Evolutionary conservation across 2,797 vertebrate genomes (phyloP), one percentile per base, ranked within the genome.

Genomic region (Sebastes variabilis): DNA sequence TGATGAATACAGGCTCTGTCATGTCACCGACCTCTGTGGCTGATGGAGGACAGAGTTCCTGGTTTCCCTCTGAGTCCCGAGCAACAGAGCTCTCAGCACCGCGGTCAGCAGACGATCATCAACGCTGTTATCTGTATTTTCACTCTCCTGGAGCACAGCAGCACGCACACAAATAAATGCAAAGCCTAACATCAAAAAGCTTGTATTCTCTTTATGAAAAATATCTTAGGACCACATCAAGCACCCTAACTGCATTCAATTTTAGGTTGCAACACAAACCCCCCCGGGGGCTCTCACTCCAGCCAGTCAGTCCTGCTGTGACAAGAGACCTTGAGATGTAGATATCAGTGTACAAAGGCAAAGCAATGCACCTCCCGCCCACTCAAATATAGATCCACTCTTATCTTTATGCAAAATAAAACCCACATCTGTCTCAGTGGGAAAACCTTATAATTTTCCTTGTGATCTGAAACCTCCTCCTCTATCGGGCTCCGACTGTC

Each of bases 41-140:
- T 97, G 96, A 87, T 97, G 96, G 16, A 95, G 93, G 61, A 97
- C 93, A 7, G 95, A 95, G 91, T 94, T 94, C 82, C 95, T 94
- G 36, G 88, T 85, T 12, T 95, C 87, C 87, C 95, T 95, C 82
- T 94, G 94, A 42, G 93, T 79, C 67, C 91, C 90, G 3, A 93
- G 93, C 59, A 96, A 87, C 89, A 97, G 90, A 66, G 93, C 89
- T 52, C 58, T 92, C 72, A 97, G 81, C 69, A 95, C 81, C 14
- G 93, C 55, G 2, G 82, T 85, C 85, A 93, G 83, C 68, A 93
- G 79, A 16, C 5, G 90, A n/a, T 88, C 81, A 4, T 87, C 86
- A 30, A 77, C 49, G 56, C 83, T 69, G 69, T 72, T 84, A 36
- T 87, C 86, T 75, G 74, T 84, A 66, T 85, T 91, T 54, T 95